A percentile compares a stretch with the other conserved stretches of the same genome.
Evolutionary conservation across 2,113 vertebrate species (phyloP).

Genomic region (Camelus bactrianus): DNA sequence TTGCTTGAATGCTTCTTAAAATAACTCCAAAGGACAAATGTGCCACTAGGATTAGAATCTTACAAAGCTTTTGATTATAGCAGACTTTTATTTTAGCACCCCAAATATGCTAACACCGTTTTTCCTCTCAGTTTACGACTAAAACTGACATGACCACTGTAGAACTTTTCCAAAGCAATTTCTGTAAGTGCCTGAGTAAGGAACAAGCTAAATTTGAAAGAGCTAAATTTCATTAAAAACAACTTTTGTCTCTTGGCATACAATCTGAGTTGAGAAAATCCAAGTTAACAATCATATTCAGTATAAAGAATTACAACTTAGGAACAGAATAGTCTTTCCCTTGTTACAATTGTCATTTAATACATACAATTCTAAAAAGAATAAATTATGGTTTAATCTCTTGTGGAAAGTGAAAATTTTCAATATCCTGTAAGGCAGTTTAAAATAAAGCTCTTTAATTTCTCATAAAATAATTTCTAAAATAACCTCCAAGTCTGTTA

Average conservation of each 20-base stretch:
- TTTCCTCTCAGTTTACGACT: constrained; percentile 29
- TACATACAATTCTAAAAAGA: background rate
- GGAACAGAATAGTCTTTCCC: background rate
- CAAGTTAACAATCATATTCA: constrained; percentile 31
- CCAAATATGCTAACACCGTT: background rate
- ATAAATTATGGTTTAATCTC: constrained; percentile 40
- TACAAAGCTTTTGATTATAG: constrained; percentile 69
- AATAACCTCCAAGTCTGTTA: background rate
- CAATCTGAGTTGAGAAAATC: constrained; percentile 45
- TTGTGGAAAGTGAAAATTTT: constrained; percentile 27
- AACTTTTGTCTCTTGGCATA: constrained; percentile 26
- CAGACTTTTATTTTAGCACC: constrained; percentile 47
- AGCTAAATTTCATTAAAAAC: constrained; percentile 53
- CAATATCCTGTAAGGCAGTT: constrained; percentile 5
- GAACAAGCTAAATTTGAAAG: background rate
- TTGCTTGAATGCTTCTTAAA: constrained; percentile 71
- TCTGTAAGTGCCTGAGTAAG: constrained; percentile 12
- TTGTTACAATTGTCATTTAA: constrained; percentile 45
- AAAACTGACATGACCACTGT: constrained; percentile 19
- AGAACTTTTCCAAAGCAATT: constrained; percentile 14
- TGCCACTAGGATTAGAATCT: constrained; percentile 36
- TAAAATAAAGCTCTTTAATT: background rate
- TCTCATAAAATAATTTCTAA: constrained; percentile 31
- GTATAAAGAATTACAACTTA: constrained; percentile 20
- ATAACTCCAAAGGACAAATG: constrained; percentile 62